Conservation (phyloP, 2,797 vertebrate genomes). For the Helarctos malayanus region DNA sequence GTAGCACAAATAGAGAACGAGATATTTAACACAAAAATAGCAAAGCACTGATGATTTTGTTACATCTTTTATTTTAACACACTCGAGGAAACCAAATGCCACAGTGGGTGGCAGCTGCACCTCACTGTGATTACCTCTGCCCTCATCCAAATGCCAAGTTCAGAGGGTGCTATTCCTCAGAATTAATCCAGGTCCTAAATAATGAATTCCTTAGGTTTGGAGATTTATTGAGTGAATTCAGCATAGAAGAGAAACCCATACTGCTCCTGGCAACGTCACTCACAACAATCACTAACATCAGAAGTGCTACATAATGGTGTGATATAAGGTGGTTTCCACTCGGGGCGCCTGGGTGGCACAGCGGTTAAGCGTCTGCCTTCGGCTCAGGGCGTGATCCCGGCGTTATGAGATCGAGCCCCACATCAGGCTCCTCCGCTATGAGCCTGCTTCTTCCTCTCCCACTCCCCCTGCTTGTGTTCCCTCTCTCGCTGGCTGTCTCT, state of each 20-base stretch:
- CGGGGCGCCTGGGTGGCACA: too few relatives aligned
- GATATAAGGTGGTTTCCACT: slow-evolving; percentile 48
- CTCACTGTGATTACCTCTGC: slow-evolving; percentile 33
- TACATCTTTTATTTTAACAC: slow-evolving; percentile 51
- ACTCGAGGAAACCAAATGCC: slow-evolving; percentile 51
- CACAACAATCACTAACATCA: slow-evolving; percentile 65
- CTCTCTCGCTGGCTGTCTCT: too few relatives aligned
- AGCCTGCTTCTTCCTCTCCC: too few relatives aligned
- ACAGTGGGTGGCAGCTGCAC: not conserved
- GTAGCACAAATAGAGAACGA: slow-evolving; percentile 32
- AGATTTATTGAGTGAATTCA: slow-evolving; percentile 65
- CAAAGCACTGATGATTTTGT: slow-evolving; percentile 42
- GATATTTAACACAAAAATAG: slow-evolving; percentile 59
- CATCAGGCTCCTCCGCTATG: too few relatives aligned
- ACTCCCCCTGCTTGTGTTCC: too few relatives aligned
- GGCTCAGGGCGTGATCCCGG: too few relatives aligned
- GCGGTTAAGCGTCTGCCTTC: too few relatives aligned
- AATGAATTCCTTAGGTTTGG: slow-evolving; percentile 2
- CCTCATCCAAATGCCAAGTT: slow-evolving; percentile 60
- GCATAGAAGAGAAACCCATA: slow-evolving; percentile 51
- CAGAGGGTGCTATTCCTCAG: slow-evolving; percentile 3
- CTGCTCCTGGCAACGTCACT: slow-evolving; percentile 28
- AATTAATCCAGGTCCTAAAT: slow-evolving; percentile 59
- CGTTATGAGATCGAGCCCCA: accelerated
- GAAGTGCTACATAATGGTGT: slow-evolving; percentile 51